Conservation (phyloP, 2,797 vertebrate genomes). For the Tenualosa thibaudeaui region DNA sequence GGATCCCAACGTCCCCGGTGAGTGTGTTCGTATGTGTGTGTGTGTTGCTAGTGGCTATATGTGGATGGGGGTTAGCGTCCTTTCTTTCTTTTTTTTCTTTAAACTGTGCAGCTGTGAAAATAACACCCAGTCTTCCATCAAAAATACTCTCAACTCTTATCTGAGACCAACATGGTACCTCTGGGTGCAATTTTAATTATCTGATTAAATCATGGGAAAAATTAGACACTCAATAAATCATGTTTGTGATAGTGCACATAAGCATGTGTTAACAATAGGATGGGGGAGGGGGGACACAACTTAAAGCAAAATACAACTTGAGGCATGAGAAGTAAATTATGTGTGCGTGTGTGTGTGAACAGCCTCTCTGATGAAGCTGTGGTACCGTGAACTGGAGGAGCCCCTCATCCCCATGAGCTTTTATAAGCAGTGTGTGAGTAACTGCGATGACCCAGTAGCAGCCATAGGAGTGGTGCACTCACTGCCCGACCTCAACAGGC, state of each 20-base stretch:
- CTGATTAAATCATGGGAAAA: neutral
- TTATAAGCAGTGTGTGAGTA: conserved; percentile 86
- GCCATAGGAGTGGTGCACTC: conserved; percentile 86
- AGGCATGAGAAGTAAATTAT: neutral
- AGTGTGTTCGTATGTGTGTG: neutral
- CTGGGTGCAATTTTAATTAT: neutral
- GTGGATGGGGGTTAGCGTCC: too few relatives aligned
- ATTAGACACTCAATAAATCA: neutral
- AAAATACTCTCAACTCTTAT: neutral
- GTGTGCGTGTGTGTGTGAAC: conserved; percentile 9
- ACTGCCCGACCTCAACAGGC: conserved; percentile 85
- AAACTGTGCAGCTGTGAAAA: neutral
- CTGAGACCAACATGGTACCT: neutral
- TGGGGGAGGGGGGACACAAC: too few relatives aligned
- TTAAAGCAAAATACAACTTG: neutral
- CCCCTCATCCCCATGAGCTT: conserved; percentile 88
- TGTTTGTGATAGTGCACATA: neutral
- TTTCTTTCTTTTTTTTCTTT: neutral
- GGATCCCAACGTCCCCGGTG: conserved; percentile 90
- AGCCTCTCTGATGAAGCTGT: conserved; percentile 91
- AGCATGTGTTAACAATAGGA: neutral
- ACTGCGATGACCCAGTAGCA: conserved; percentile 85
- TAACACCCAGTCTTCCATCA: neutral
- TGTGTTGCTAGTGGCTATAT: neutral
- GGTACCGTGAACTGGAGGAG: conserved; percentile 91